Base-by-base conservation (phyloP, 1,140 invertebrate species). In the Scaptomyza hsui region DNA sequence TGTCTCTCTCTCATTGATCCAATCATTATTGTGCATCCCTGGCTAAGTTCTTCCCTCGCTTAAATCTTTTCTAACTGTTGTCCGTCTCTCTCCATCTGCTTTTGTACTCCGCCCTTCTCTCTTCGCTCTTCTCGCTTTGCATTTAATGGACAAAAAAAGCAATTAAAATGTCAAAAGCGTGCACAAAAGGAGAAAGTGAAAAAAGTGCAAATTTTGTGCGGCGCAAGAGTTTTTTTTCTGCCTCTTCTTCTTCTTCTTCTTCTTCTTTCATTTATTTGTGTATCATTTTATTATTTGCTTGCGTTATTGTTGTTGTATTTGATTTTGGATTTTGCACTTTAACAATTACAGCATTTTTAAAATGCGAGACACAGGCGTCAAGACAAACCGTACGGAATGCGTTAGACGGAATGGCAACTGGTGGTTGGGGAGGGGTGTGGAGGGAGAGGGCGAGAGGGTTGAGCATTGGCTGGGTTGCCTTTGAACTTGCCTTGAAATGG, bases 91-190 rank as follows among this genome's bases (percentile, higher is more conserved):
- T 19, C 3, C 18, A 16, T 18, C 41, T 49, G 61, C 49, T 73
- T 55, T 53, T 56, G 0, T 24, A 15, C n/a, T 21, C 47, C 18
- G 19, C 35, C 45, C n/a, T n/a, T n/a, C n/a, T n/a, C n/a, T 4
- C 26, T 5, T 29, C 26, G 39, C 47, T 59, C 55, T 68, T 64
- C 57, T 57, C 26, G 49, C 49, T 67, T 48, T 56, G 71, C 72
- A 70, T 47, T 73, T 86, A 86, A 86, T 80, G 81, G 80, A 73
- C 69, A 75, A 81, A 86, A 81, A 86, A 81, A 86, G 82, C 81
- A 86, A 86, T 86, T 86, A 86, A 86, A 86, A 86, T 86, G 81
- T 86, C 82, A 86, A 86, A 86, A 86, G 81, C 81, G 81, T 86
- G 81, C 81, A 86, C 81, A 86, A 86, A 81, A 78, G 81, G 81